Base-by-base conservation (phyloP, 1,140 invertebrate species). In the Heliothis subflexa region DNA sequence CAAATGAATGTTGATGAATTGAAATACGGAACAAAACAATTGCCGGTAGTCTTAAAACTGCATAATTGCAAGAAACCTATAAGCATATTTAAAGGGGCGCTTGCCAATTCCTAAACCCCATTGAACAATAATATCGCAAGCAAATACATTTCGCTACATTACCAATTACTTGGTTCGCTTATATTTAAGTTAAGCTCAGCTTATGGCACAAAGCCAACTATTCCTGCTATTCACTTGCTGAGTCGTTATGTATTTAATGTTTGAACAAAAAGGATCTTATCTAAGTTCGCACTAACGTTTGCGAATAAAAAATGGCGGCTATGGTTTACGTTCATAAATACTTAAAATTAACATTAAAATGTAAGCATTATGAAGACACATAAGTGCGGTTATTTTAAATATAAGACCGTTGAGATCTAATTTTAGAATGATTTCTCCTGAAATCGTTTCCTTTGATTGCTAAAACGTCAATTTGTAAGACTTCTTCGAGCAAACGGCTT, bases 201-300 rank as follows among this genome's bases (percentile, higher is more conserved):
- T 61, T 5, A 59, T 74, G 71, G 71, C 71, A 16, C n/a, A n/a
- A 11, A 11, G 71, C 71, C 71, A 74, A 74, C 54, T 47, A 74
- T 61, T 74, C 61, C 54, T n/a, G 13, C 66, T 13, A 45, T 59
- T 61, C 54, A 25, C 55, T 74, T 47, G 40, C 40, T 14, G 71
- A 61, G 61, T 59, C 33, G 70, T 74, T 25, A 55, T 40, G 61
- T 74, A 40, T 61, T 47, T 49, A 61, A 74, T 61, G 71, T 74
- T 59, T 70, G 13, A 70, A 40, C 18, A 49, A 47, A 73, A 3
- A 28, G 16, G 14, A 74, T 13, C 13, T 49, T 71, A 55, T 71
- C 68, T 74, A 13, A 47, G 40, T 59, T 54, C 28, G 16, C 40
- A 73, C 14, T 21, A 66, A 18, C n/a, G 0, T 66, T 66, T 21